phyloP scores from a whole-genome alignment of 2,888 invertebrate genomes.

The Plemyria rubiginata region DNA sequence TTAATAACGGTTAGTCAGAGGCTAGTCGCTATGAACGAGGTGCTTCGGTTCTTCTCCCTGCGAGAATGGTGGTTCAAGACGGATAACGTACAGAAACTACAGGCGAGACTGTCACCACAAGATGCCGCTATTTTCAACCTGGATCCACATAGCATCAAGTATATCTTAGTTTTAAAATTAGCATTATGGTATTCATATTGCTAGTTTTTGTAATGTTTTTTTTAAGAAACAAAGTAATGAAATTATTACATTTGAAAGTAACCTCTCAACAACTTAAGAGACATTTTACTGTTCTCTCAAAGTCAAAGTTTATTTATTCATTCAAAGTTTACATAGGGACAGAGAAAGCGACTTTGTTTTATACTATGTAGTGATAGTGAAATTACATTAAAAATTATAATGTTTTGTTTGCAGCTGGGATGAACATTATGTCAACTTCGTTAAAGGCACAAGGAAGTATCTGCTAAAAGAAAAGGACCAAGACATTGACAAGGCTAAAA shows the following conservation, averaged over 20 bases:
- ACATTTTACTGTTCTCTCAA: too few relatives aligned
- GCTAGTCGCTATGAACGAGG: slow-evolving; percentile 85
- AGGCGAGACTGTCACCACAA: slow-evolving; percentile 66
- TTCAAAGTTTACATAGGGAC: too few relatives aligned
- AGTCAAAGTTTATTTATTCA: too few relatives aligned
- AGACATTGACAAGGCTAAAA: slow-evolving; percentile 81
- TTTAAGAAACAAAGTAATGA: too few relatives aligned
- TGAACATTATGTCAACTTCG: slow-evolving; percentile 86
- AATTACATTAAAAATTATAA: too few relatives aligned
- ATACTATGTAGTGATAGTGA: too few relatives aligned
- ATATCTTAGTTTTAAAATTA: slow-evolving; percentile 34
- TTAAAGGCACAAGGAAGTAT: slow-evolving; percentile 88
- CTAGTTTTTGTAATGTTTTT: too few relatives aligned
- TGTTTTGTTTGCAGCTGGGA: slow-evolving; percentile 81
- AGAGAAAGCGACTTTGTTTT: too few relatives aligned
- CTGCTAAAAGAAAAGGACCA: slow-evolving; percentile 88
- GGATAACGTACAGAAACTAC: slow-evolving; percentile 80
- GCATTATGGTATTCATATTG: background rate
- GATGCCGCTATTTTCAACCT: slow-evolving; percentile 74
- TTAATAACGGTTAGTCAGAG: slow-evolving; percentile 87
- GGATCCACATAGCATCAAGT: slow-evolving; percentile 68
- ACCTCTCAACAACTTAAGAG: too few relatives aligned
- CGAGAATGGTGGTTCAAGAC: slow-evolving; percentile 88
- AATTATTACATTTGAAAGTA: too few relatives aligned
- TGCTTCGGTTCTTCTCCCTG: slow-evolving; percentile 88